These are phyloP conservation scores for Reticulitermes speratus DNA, from an alignment of 1,140 invertebrate species.

Conservation along the genomic window DNA sequence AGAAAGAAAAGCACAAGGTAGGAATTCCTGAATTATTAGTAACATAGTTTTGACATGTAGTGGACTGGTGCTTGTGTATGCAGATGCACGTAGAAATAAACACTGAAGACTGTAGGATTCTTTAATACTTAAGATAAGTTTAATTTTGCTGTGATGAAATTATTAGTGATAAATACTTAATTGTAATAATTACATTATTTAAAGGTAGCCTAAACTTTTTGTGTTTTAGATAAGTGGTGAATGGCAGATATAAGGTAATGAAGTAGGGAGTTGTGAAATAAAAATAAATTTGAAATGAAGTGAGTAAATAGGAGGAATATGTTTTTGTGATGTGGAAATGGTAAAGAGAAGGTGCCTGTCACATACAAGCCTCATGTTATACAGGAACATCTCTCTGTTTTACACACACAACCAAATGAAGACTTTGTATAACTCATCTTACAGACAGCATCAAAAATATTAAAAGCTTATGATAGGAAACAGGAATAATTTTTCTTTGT, in stretches of 20 bases:
- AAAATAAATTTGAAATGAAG: too few species aligned
- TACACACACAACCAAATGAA: not conserved
- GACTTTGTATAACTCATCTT: not conserved
- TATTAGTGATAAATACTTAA: not conserved
- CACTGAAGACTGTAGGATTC: too few species aligned
- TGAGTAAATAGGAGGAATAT: too few species aligned
- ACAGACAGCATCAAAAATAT: not conserved
- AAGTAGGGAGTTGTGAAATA: too few species aligned
- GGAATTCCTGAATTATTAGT: not conserved
- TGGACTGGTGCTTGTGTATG: not conserved
- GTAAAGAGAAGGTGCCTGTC: too few species aligned
- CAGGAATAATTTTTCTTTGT: not conserved
- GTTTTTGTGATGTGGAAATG: too few species aligned
- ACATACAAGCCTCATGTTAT: too few species aligned
- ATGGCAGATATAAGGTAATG: too few species aligned
- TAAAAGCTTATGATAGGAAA: not conserved
- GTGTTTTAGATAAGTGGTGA: too few species aligned
- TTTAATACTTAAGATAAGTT: not conserved
- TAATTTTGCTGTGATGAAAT: not conserved
- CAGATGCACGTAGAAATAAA: not conserved
- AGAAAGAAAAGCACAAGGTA: slow-evolving; percentile 12
- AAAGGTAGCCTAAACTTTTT: too few species aligned
- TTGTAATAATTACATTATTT: too few species aligned
- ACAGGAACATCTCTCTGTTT: too few species aligned
- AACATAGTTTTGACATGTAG: not conserved